phyloP scores from a whole-genome alignment of 92 coral and sea anemone species.

The Epizoanthus stellaris region DNA sequence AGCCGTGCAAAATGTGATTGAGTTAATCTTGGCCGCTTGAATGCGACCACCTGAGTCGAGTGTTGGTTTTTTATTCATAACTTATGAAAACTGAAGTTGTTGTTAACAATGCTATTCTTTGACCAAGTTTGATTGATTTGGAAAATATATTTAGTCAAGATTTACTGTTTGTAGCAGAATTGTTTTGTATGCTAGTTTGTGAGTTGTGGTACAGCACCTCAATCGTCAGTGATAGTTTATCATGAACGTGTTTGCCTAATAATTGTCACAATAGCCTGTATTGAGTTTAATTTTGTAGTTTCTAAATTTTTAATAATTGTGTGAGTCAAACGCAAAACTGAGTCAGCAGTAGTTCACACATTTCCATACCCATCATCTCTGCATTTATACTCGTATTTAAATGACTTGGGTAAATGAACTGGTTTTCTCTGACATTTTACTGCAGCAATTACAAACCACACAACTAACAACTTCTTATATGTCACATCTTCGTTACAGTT shows the following conservation, averaged over 20 bases:
- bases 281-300: slow-evolving; percentile 26
- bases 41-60: neutral
- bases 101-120: slow-evolving; percentile 1
- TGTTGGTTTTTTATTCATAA: neutral
- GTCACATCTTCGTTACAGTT: neutral
- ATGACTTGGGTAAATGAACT: neutral
- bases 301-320: slow-evolving; percentile 3
- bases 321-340: neutral
- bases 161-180: neutral
- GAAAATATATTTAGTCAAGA: neutral
- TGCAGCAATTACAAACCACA: neutral
- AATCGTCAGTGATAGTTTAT: neutral
- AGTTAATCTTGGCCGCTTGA: neutral
- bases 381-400: neutral
- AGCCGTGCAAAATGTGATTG: neutral
- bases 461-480: neutral
- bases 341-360: neutral
- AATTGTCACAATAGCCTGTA: slow-evolving; percentile 21
- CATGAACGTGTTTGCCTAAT: slow-evolving; percentile 33
- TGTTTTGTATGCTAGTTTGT: neutral
- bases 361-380: neutral
- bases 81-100: neutral
- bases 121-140: slow-evolving; percentile 1
- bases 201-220: neutral
- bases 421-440: slow-evolving; percentile 7